These are phyloP conservation scores for Trichopria drosophilae DNA, from an alignment of 2,888 invertebrate species.

Conservation along the genomic window DNA sequence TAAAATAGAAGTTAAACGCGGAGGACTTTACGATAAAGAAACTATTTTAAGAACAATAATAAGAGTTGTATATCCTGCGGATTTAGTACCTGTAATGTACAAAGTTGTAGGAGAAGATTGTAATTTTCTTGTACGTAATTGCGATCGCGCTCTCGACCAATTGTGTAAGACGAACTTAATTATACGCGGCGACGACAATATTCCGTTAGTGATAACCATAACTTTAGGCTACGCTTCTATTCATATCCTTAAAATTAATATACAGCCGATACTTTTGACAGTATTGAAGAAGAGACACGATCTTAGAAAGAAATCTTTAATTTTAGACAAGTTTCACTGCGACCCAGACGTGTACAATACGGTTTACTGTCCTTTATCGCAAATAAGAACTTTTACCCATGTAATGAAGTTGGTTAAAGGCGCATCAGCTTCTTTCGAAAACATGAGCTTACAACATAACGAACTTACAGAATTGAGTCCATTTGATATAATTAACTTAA, in stretches of 20 bases:
- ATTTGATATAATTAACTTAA: constrained; percentile 38
- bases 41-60: constrained; percentile 57
- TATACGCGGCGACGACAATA: constrained; percentile 44
- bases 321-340: constrained; percentile 58
- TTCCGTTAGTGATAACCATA: constrained; percentile 51
- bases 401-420: constrained; percentile 54
- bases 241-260: constrained; percentile 58
- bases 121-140: constrained; percentile 60
- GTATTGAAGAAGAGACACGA: constrained; percentile 56
- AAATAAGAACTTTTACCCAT: constrained; percentile 59
- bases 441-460: constrained; percentile 47
- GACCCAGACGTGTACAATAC: constrained; percentile 54
- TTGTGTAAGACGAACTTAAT: constrained; percentile 59
- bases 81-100: constrained; percentile 61
- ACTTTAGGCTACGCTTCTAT: constrained; percentile 58
- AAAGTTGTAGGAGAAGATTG: constrained; percentile 51
- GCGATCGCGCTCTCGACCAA: constrained; percentile 59
- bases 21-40: constrained; percentile 52
- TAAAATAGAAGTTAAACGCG: constrained; percentile 47
- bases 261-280: constrained; percentile 56
- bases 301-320: constrained; percentile 47
- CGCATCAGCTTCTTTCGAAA: constrained; percentile 41
- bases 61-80: constrained; percentile 58
- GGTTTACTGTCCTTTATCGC: constrained; percentile 59
- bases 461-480: constrained; percentile 41